These are phyloP conservation scores for Gavialis gangeticus DNA, from an alignment of 2,113 vertebrate genomes.

Conservation along the genomic window DNA sequence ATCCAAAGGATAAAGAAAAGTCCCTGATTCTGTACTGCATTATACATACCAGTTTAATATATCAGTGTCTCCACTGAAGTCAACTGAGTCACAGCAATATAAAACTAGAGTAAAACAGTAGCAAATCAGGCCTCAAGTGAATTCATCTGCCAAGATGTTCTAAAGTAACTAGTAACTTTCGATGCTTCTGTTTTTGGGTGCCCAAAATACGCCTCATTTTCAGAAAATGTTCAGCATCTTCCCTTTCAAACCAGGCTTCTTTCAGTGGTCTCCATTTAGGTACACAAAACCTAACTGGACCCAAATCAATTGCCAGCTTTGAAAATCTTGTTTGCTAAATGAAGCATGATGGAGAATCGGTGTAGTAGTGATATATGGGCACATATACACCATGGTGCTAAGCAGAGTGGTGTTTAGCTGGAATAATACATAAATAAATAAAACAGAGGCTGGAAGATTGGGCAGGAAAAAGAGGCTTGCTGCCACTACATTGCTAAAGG, in stretches of 20 bases:
- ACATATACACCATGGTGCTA: neutral
- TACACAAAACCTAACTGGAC: neutral
- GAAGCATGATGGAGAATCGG: neutral
- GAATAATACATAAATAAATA: neutral
- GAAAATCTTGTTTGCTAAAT: neutral
- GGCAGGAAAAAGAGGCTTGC: neutral
- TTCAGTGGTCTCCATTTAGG: neutral
- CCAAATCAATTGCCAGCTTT: neutral
- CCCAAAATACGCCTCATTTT: too few species aligned
- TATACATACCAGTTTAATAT: too few species aligned
- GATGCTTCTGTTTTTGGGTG: too few species aligned
- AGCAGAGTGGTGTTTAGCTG: neutral
- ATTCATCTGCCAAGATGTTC: too few species aligned
- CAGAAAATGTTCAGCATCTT: too few species aligned
- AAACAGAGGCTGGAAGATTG: neutral
- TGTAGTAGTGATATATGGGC: neutral
- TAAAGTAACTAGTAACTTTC: too few species aligned
- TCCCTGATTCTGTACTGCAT: too few species aligned
- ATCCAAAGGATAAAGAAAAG: neutral
- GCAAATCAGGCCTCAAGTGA: too few species aligned
- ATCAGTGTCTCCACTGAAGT: too few species aligned
- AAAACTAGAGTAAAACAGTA: too few species aligned
- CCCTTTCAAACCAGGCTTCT: too few species aligned
- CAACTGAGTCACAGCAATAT: too few species aligned
- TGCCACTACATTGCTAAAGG: neutral